Base-by-base conservation (phyloP, 2,888 invertebrate genomes). In the Lithosia quadra region DNA sequence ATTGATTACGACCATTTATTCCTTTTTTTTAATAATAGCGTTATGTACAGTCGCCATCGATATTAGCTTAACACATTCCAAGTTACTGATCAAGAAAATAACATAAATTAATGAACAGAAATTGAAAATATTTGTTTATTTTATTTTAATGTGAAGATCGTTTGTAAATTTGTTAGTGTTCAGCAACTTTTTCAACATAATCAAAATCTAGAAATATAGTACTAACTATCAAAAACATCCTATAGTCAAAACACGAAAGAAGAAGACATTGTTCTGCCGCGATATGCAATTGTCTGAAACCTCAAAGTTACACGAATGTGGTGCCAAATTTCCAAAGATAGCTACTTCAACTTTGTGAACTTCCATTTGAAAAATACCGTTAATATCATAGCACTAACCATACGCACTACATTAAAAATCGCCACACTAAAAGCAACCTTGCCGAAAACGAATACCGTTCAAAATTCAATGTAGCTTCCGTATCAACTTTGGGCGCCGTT, bases 281-380 rank as follows among this genome's bases (percentile, higher is more conserved):
- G 56, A 70, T 60, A 72, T 67, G 60, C 74, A 79, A 60, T 62
- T 65, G 59, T 77, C 71, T 61, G 65, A 67, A 72, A 68, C 56
- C 72, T 71, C 70, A 43, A 80, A 72, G 58, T 33, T 68, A 63
- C 66, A 65, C 65, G 60, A 81, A 76, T 72, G 68, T 70, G 69
- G 72, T 76, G 76, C 79, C 76, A 79, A 77, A 81, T 71, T 71
- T 65, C 63, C 68, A 58, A 73, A 74, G 72, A 79, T 81, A 75
- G 67, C 59, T 73, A 74, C 80, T 74, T 67, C 69, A 81, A 81
- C 73, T 74, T 76, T 71, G 76, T 64, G 68, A 79, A 76, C 62
- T 73, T 81, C 69, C 68, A 73, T 80, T 79, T 71, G 66, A 79
- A 76, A 75, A 81, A 79, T 79, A 78, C 70, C 70, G 65, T 72